phyloP scores from a whole-genome alignment of 2,113 vertebrate genomes.

The Brachypodius melanocephalos region DNA sequence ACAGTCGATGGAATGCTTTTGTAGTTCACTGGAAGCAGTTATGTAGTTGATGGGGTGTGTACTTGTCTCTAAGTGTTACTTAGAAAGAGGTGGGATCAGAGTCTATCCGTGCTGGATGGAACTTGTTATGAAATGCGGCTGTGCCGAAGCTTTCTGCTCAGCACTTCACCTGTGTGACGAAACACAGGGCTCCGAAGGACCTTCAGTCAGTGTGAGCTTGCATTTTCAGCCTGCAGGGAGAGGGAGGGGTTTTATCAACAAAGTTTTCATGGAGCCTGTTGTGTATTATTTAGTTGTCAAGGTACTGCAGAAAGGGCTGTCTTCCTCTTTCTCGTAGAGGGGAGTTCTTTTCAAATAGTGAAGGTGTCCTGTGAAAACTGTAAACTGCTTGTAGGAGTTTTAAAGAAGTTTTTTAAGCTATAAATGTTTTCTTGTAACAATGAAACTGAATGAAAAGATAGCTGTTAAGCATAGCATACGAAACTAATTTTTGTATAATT shows the following conservation, averaged over 20 bases:
- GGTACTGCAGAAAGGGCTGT: not conserved
- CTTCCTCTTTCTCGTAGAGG: not conserved
- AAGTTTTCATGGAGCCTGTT: not conserved
- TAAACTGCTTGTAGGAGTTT: not conserved
- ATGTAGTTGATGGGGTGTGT: not conserved
- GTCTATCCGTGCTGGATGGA: not conserved
- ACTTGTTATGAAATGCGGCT: not conserved
- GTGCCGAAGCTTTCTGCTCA: not conserved
- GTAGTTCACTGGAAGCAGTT: not conserved
- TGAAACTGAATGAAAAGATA: not conserved
- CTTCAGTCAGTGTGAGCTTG: not conserved
- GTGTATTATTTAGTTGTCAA: not conserved
- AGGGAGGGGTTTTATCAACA: not conserved
- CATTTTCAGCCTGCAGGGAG: not conserved
- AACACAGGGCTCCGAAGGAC: not conserved
- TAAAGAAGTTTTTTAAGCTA: not conserved
- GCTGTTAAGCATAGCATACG: not conserved
- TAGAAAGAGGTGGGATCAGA: not conserved
- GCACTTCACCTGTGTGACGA: not conserved
- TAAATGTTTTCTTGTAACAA: not conserved
- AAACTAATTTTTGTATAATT: not conserved
- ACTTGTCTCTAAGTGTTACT: not conserved
- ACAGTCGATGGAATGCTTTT: not conserved
- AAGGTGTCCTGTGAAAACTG: not conserved
- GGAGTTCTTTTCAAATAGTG: not conserved